These are phyloP conservation scores for Peromyscus aztecus DNA, from an alignment of 2,797 vertebrate genomes.

Conservation along the genomic window DNA sequence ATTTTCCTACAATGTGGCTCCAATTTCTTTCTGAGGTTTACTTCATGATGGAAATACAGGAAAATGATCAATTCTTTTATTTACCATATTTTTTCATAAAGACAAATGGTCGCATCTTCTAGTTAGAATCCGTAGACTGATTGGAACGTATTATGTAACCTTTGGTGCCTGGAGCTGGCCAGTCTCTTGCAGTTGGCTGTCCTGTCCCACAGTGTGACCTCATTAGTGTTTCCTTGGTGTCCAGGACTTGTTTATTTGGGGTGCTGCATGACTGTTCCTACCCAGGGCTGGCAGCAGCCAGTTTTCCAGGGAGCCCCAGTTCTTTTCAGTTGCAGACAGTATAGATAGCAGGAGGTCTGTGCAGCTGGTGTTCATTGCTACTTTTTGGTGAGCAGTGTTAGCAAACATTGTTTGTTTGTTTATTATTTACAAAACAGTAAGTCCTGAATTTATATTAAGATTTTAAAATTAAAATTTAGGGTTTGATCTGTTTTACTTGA, in stretches of 20 bases:
- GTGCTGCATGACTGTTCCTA: not conserved
- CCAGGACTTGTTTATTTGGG: not conserved
- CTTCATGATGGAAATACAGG: not conserved
- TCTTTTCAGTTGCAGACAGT: not conserved
- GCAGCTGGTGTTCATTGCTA: not conserved
- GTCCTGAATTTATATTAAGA: slow-evolving; percentile 18
- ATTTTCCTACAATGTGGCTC: not conserved
- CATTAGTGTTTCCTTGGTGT: not conserved
- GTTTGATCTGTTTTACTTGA: slow-evolving; percentile 28
- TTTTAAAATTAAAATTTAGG: slow-evolving; percentile 38
- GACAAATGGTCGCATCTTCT: not conserved
- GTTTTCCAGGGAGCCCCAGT: not conserved
- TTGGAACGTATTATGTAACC: not conserved
- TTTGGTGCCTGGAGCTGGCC: not conserved
- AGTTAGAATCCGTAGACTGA: not conserved
- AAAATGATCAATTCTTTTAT: not conserved
- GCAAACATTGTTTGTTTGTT: not conserved
- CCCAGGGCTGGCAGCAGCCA: not conserved
- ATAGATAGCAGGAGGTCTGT: not conserved
- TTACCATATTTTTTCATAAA: slow-evolving; percentile 21
- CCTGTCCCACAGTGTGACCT: not conserved
- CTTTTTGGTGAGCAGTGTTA: not conserved
- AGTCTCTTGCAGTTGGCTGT: not conserved
- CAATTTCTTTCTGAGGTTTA: not conserved
- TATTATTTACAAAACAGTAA: not conserved